Evolutionary conservation across 2,113 vertebrate species (phyloP).

Genomic region (Phyllostomus discolor): DNA sequence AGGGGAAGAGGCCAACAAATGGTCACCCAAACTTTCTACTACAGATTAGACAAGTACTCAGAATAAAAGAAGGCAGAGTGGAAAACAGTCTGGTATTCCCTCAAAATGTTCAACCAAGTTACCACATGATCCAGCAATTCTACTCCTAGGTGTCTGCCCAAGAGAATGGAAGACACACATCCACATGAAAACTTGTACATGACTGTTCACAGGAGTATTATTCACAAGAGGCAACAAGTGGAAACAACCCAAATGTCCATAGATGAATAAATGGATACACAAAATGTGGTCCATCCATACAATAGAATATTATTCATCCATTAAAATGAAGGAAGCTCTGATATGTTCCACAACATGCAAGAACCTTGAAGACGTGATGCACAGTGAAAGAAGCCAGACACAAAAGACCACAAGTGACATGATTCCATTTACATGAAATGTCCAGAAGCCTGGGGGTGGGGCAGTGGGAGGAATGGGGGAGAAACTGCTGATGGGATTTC

Average conservation of each 20-base stretch:
- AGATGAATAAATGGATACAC: not conserved
- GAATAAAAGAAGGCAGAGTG: not conserved
- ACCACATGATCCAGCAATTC: not conserved
- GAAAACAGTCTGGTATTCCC: not conserved
- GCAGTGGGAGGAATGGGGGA: not conserved
- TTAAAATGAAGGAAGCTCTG: not conserved
- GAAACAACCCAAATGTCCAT: not conserved
- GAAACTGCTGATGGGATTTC: not conserved
- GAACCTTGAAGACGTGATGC: not conserved
- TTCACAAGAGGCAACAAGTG: not conserved
- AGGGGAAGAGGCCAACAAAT: not conserved
- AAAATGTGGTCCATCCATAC: not conserved
- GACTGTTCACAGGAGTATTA: not conserved
- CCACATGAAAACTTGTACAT: not conserved
- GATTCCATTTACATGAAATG: not conserved
- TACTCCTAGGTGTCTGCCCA: not conserved
- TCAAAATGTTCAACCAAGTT: not conserved
- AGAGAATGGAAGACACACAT: not conserved
- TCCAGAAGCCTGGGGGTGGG: not conserved
- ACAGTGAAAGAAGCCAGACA: not conserved
- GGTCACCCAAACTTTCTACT: not conserved
- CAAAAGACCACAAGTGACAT: not conserved
- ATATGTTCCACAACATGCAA: not conserved
- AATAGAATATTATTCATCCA: not conserved
- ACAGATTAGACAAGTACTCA: not conserved